phyloP scores from a whole-genome alignment of 2,797 vertebrate species.

The Melopsittacus undulatus region DNA sequence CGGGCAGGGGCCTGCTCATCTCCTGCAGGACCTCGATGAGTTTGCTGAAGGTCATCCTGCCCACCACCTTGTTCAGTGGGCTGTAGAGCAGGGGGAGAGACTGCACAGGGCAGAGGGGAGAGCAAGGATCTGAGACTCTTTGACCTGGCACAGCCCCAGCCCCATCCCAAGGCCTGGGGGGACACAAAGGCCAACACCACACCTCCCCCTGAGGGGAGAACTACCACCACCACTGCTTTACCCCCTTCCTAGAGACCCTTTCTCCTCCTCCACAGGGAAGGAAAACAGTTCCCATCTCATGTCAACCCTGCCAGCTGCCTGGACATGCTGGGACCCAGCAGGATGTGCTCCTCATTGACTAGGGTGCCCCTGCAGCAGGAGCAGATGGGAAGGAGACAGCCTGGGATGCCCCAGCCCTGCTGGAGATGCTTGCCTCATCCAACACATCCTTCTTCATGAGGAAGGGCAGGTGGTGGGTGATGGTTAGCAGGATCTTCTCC shows the following conservation, averaged over 20 bases:
- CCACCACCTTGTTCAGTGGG: conserved; percentile 82
- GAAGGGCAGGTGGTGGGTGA: conserved; percentile 83
- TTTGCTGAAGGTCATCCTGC: conserved; percentile 84
- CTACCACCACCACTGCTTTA: background rate
- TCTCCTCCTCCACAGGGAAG: background rate
- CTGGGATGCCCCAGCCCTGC: background rate
- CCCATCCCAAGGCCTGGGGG: background rate
- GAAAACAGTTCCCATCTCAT: background rate
- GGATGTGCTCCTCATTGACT: background rate
- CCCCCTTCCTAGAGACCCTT: background rate
- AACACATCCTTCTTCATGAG: conserved; percentile 87
- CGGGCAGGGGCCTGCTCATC: conserved; percentile 74
- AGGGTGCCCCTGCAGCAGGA: background rate
- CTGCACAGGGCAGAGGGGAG: conserved; percentile 68
- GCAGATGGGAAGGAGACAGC: background rate
- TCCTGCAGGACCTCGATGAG: conserved; percentile 85
- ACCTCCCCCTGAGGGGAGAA: fast-evolving
- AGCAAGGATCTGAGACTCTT: background rate
- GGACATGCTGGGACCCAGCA: background rate
- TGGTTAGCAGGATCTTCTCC: conserved; percentile 76
- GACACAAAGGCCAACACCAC: background rate
- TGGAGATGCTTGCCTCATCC: conserved; percentile 73
- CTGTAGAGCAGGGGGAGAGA: conserved; percentile 88
- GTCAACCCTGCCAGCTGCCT: background rate
- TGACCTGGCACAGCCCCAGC: background rate